phyloP scores from a whole-genome alignment of 2,797 vertebrate species.

The Xyrichtys novacula region DNA sequence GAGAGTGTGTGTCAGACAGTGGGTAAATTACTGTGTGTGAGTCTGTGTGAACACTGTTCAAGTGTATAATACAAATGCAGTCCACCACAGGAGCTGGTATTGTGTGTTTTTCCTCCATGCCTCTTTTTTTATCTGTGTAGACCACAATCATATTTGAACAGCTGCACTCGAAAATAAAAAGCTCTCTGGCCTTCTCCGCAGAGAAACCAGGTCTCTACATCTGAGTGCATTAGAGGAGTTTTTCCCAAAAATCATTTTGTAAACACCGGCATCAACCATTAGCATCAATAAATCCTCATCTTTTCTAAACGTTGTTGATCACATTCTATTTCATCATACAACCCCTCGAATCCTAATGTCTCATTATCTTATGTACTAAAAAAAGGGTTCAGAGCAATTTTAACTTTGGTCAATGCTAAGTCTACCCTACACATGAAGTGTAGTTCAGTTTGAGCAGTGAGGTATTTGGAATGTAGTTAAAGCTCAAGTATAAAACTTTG shows the following conservation, averaged over 20 bases:
- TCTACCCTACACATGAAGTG: no score
- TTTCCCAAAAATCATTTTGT: constrained; percentile 29
- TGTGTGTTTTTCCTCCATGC: constrained; percentile 67
- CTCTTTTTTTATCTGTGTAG: constrained; percentile 65
- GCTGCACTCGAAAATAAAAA: constrained; percentile 78
- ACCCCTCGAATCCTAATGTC: not conserved
- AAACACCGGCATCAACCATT: constrained; percentile 28
- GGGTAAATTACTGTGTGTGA: constrained; percentile 34
- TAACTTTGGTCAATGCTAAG: no score
- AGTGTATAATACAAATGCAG: constrained; percentile 32
- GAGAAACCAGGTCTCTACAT: constrained; percentile 45
- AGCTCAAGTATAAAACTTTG: constrained; percentile 1
- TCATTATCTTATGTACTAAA: no score
- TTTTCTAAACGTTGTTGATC: constrained; percentile 14
- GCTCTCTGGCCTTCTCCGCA: constrained; percentile 50
- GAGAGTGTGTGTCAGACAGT: constrained; percentile 36
- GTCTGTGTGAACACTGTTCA: constrained; percentile 24
- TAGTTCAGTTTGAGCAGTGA: no score
- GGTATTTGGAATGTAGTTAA: not conserved
- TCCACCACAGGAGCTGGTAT: constrained; percentile 30
- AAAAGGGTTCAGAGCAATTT: no score
- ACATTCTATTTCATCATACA: not conserved
- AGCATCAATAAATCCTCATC: constrained; percentile 9
- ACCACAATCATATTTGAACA: constrained; percentile 83
- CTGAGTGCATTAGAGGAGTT: constrained; percentile 40